Conservation (phyloP, 2,113 vertebrate species). For the Donacobius atricapilla region DNA sequence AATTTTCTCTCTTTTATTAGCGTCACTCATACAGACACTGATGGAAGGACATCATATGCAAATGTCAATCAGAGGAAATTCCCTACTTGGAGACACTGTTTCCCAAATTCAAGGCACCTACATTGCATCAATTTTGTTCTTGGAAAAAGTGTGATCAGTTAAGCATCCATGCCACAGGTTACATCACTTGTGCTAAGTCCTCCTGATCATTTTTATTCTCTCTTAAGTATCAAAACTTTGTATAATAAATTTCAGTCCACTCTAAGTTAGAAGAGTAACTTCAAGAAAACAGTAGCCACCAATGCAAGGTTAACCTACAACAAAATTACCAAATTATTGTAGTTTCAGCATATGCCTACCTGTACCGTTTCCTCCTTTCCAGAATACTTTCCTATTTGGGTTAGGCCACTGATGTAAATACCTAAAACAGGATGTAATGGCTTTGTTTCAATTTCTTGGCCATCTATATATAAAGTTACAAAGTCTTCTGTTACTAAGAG, state of each 20-base stretch:
- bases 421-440: conserved; percentile 86
- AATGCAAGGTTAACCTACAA: background rate
- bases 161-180: background rate
- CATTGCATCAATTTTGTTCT: rapidly evolving
- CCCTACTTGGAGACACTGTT: background rate
- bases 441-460: conserved; percentile 83
- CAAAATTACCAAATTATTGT: background rate
- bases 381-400: conserved; percentile 94
- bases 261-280: background rate
- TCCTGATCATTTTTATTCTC: background rate
- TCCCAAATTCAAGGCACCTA: background rate
- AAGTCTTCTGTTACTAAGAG: conserved; percentile 91
- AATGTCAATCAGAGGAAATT: background rate
- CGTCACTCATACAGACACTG: background rate
- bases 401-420: conserved; percentile 93
- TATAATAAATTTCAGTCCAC: background rate
- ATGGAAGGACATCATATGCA: background rate
- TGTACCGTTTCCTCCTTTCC: conserved; percentile 92
- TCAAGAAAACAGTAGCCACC: background rate
- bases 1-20: background rate
- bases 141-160: background rate
- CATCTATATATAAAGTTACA: conserved; percentile 89
- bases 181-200: background rate
- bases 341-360: conserved; percentile 69
- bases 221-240: background rate